Evolutionary conservation across 2,888 invertebrate genomes (phyloP).

Genomic region (Coremacera marginata): DNA sequence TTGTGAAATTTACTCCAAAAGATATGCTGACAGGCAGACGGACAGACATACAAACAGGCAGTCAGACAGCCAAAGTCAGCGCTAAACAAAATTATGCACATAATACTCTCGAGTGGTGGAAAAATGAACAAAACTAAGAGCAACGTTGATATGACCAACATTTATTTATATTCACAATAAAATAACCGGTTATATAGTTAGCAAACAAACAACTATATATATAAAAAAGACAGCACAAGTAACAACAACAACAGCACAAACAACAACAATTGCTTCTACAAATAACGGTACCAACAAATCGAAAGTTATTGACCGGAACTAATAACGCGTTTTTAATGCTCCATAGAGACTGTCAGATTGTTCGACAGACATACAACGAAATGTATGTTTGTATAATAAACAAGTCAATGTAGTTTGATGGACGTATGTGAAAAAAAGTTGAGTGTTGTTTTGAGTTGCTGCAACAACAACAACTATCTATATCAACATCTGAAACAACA

Average conservation of each 20-base stretch:
- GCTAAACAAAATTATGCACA: background rate
- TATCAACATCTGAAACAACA: background rate
- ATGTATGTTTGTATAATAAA: slow-evolving; percentile 5
- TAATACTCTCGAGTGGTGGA: background rate
- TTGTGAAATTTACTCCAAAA: background rate
- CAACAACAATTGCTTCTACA: background rate
- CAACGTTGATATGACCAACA: slow-evolving; percentile 5
- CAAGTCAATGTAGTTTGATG: background rate
- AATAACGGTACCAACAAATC: slow-evolving; percentile 48
- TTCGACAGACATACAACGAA: background rate
- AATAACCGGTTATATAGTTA: slow-evolving; percentile 15
- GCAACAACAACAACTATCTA: background rate
- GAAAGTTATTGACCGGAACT: slow-evolving; percentile 58
- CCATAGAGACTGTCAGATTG: background rate
- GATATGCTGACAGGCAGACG: background rate
- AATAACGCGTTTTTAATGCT: slow-evolving; percentile 49
- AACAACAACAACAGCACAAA: background rate
- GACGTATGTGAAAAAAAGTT: background rate
- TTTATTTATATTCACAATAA: background rate
- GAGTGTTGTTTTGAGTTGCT: background rate
- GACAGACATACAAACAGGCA: background rate
- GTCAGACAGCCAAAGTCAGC: background rate
- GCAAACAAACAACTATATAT: background rate
- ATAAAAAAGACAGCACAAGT: background rate
- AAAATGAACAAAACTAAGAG: background rate